Evolutionary conservation across 2,797 vertebrate species (phyloP), one percentile per base, ranked within the genome.

Genomic region (Margarornis squamiger): DNA sequence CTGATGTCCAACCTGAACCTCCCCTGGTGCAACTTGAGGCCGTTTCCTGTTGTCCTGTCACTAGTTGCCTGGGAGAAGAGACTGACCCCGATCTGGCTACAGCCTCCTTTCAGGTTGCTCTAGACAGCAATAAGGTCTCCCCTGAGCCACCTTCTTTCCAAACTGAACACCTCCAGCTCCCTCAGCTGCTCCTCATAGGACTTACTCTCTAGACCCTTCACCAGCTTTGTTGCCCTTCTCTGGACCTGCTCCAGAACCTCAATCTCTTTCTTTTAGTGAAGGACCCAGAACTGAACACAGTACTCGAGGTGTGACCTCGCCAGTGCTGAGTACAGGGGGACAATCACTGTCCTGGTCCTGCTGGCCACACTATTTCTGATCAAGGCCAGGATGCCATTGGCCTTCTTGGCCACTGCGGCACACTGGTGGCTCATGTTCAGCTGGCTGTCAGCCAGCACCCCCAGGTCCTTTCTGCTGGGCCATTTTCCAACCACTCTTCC

Each of bases 361-460:
- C 39, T 61, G 76, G 21, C 8, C n/a, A 15, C 68, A 27, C 14
- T 7, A 3, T 5, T 32, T 9, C 29, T 76, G 23, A 6, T 6
- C 0, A 27, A 43, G 32, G 32, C 32, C 59, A 24, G 52, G 38
- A 34, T 45, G 45, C 1, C 59, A 8, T 2, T 24, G n/a, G 20
- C 75, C 29, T 39, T 39, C 52, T 39, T 74, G 61, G n/a, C 29
- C n/a, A 19, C 54, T 39, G 30, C 34, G 34, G 29, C 45, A 51
- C 45, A 21, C 3, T 57, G 0, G 6, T 14, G 67, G 34, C 0
- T 54, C 30, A 0, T 32, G 62, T 36, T 74, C 39, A 59, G 20
- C 54, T 59, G 14, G 5, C n/a, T 59, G n/a, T 39, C 14, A 12
- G 2, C 16, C 61, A 26, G 12, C 39, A 52, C 9, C 4, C 2